These are phyloP conservation scores for Chalcosyrphus nemorum DNA, from an alignment of 2,888 invertebrate genomes.

Conservation along the genomic window DNA sequence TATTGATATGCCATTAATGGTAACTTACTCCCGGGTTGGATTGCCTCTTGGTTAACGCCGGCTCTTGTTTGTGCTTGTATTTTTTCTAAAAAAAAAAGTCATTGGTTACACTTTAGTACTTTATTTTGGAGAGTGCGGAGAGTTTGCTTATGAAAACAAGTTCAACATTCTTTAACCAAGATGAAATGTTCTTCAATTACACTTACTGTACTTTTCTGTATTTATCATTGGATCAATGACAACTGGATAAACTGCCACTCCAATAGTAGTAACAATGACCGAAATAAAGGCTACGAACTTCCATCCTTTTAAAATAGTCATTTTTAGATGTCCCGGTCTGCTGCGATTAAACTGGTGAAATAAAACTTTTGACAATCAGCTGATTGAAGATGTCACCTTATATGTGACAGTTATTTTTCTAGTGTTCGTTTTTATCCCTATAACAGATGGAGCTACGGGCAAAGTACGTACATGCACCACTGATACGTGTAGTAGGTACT, in stretches of 20 bases:
- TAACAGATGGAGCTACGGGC: not conserved
- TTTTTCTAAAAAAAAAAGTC: conserved; percentile 24
- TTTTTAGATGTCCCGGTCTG: conserved; percentile 60
- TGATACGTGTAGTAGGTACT: not conserved
- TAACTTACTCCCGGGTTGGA: conserved; percentile 85
- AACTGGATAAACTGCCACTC: conserved; percentile 84
- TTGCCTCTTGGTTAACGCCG: conserved; percentile 83
- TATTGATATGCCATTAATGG: no score
- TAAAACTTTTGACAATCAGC: conserved; percentile 50
- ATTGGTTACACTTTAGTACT: conserved; percentile 24
- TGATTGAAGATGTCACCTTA: not conserved
- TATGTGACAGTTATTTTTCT: not conserved
- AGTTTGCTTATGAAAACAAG: conserved; percentile 23
- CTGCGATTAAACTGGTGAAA: not conserved
- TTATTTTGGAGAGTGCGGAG: conserved; percentile 20
- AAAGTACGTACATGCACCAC: not conserved
- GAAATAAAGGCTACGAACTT: conserved; percentile 84
- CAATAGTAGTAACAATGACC: conserved; percentile 84
- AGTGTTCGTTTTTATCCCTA: not conserved
- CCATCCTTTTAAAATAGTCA: conserved; percentile 83
- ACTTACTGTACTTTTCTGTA: conserved; percentile 83
- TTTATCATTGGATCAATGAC: conserved; percentile 85
- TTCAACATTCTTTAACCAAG: not conserved
- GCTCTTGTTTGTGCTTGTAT: conserved; percentile 80
- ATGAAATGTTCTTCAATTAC: not conserved